These are phyloP conservation scores for Amphiprion clarkii DNA, from an alignment of 2,797 vertebrate species.

Conservation along the genomic window DNA sequence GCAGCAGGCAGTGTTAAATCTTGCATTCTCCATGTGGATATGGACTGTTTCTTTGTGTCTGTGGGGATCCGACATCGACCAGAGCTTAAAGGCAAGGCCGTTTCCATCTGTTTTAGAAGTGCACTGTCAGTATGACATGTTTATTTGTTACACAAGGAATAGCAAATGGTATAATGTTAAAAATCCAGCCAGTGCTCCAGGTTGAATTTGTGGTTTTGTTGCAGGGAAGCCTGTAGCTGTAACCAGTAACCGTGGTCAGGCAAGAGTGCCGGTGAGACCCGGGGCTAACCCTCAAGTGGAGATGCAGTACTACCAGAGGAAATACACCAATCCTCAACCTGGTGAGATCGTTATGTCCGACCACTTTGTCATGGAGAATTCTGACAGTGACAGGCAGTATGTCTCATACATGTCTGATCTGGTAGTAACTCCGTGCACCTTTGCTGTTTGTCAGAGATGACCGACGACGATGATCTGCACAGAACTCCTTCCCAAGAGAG, in stretches of 20 bases:
- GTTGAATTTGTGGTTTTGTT: constrained; percentile 40
- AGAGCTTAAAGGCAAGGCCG: constrained; percentile 91
- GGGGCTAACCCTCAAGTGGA: constrained; percentile 93
- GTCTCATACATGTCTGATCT: neutral
- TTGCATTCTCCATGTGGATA: constrained; percentile 98
- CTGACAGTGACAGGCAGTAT: neutral
- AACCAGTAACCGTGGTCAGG: constrained; percentile 96
- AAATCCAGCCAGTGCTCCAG: neutral
- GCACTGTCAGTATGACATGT: neutral
- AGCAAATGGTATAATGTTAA: neutral
- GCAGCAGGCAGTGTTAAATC: constrained; percentile 79
- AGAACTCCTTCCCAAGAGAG: constrained; percentile 84
- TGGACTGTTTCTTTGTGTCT: constrained; percentile 99
- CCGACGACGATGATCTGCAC: constrained; percentile 81
- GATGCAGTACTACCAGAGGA: constrained; percentile 93
- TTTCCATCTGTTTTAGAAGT: neutral
- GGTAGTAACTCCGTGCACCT: neutral
- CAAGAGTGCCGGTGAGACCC: constrained; percentile 86
- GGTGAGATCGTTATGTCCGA: constrained; percentile 77
- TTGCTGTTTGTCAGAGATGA: constrained; percentile 67
- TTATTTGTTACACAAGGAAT: neutral
- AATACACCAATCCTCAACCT: constrained; percentile 83
- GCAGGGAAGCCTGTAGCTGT: constrained; percentile 97
- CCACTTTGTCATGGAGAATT: neutral
- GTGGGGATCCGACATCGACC: constrained; percentile 95